phyloP scores from a whole-genome alignment of 2,113 vertebrate species.

The Crotalus helleri region DNA sequence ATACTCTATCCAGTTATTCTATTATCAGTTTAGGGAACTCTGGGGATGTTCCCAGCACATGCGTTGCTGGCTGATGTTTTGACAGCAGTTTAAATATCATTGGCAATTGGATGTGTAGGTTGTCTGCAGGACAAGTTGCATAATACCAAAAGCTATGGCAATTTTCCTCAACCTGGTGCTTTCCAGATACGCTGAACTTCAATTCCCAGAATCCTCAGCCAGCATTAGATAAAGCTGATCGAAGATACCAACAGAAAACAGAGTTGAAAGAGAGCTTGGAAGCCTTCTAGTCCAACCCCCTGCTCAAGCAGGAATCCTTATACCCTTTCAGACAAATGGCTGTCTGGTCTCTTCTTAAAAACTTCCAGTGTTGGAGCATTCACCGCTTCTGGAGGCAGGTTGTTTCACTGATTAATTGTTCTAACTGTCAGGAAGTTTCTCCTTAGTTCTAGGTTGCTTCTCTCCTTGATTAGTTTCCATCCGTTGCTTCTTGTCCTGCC shows the following conservation, averaged over 20 bases:
- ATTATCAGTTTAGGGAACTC: neutral
- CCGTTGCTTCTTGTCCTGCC: neutral
- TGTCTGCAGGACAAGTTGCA: neutral
- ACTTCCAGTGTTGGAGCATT: fast-evolving
- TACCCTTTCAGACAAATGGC: neutral
- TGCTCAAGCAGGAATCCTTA: neutral
- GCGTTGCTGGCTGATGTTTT: too few species aligned
- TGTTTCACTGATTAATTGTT: neutral
- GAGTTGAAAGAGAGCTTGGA: neutral
- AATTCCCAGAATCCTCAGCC: neutral
- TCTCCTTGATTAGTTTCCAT: neutral
- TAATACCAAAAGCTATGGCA: neutral
- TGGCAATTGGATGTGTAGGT: neutral
- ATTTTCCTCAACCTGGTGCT: neutral
- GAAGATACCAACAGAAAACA: neutral
- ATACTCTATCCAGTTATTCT: neutral
- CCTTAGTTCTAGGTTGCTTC: neutral
- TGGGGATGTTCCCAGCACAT: neutral
- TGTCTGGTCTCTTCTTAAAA: neutral
- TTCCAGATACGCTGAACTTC: neutral
- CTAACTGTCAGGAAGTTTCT: neutral
- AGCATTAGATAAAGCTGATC: neutral
- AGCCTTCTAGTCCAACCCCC: neutral
- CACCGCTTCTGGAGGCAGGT: neutral
- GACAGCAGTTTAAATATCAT: neutral